These are phyloP conservation scores for Gnatocerus cornutus DNA, from an alignment of 2,888 invertebrate species.

Conservation along the genomic window DNA sequence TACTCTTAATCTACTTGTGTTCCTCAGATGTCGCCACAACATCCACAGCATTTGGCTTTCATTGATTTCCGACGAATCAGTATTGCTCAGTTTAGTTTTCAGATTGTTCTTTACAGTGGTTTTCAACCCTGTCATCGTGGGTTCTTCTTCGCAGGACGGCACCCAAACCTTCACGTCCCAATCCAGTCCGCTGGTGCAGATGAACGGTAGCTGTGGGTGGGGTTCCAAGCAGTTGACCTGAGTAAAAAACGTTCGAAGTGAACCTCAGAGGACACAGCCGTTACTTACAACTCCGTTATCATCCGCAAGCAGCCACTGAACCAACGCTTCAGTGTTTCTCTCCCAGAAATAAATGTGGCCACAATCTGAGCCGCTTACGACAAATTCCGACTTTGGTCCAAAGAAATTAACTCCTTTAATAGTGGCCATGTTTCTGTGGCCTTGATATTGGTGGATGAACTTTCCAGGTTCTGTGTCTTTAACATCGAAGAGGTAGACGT, in stretches of 20 bases:
- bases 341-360: constrained; percentile 94
- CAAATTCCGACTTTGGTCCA: constrained; percentile 91
- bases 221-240: constrained; percentile 94
- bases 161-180: constrained; percentile 95
- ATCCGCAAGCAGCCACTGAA: constrained; percentile 91
- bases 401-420: constrained; percentile 93
- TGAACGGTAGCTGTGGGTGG: constrained; percentile 89
- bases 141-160: constrained; percentile 78
- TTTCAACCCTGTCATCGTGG: constrained; percentile 74
- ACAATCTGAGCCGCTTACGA: constrained; percentile 96
- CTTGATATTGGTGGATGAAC: constrained; percentile 74
- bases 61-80: constrained; percentile 59
- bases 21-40: constrained; percentile 67
- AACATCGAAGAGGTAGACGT: constrained; percentile 91
- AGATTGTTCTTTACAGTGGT: constrained; percentile 65
- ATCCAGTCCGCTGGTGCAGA: constrained; percentile 95
- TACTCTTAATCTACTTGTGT: constrained; percentile 56
- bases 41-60: constrained; percentile 68
- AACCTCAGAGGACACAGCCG: too few species aligned
- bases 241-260: too few species aligned
- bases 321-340: constrained; percentile 87
- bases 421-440: constrained; percentile 81
- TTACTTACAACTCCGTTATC: constrained; percentile 86
- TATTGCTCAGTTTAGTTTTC: constrained; percentile 51
- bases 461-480: constrained; percentile 71